These are phyloP conservation scores for Drosophila mimetica DNA, from an alignment of 2,888 invertebrate species.

Conservation along the genomic window DNA sequence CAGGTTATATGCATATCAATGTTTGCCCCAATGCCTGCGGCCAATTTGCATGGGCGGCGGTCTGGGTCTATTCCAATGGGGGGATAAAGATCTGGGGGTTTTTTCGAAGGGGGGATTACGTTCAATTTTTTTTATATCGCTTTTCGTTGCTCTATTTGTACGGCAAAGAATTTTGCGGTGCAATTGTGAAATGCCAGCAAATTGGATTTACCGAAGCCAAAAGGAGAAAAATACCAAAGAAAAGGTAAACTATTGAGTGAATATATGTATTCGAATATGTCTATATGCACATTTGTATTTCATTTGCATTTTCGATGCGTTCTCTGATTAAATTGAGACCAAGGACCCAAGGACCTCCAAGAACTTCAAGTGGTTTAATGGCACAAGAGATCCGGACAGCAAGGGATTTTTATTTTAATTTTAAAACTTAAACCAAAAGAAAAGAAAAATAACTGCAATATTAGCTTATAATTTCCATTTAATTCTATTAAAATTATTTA, in stretches of 20 bases:
- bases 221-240: conserved; percentile 6
- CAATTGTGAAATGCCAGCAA: conserved; percentile 66
- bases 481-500: too few species aligned
- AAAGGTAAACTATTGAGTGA: background rate
- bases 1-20: conserved; percentile 35
- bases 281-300: conserved; percentile 27
- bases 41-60: conserved; percentile 65
- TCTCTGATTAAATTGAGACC: background rate
- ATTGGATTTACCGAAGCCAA: conserved; percentile 56
- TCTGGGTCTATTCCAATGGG: background rate
- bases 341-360: background rate
- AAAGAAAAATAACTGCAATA: too few species aligned
- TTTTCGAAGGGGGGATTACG: background rate
- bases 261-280: background rate
- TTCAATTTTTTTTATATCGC: conserved; percentile 6
- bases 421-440: too few species aligned
- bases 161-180: conserved; percentile 42
- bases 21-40: conserved; percentile 66
- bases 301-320: conserved; percentile 21
- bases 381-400: background rate
- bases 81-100: conserved; percentile 36
- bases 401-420: background rate
- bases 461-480: too few species aligned
- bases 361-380: background rate
- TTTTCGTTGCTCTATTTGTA: conserved; percentile 46